phyloP scores from a whole-genome alignment of 2,797 vertebrate genomes.

The Myiotriccus ornatus region DNA sequence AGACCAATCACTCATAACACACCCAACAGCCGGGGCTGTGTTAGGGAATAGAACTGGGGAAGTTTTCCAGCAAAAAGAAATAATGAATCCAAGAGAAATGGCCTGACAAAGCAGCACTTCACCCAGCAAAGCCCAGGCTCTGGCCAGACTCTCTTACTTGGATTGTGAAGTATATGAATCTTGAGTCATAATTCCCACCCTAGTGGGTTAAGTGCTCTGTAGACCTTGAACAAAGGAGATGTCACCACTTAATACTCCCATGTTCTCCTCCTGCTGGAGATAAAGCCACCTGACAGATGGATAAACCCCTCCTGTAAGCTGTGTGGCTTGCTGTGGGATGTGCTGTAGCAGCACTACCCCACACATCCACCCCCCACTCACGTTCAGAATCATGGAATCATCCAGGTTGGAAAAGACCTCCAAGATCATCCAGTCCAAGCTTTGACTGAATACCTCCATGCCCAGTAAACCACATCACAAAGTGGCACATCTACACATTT shows the following conservation, averaged over 20 bases:
- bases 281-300: background rate
- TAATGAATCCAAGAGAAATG: background rate
- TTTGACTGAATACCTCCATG: background rate
- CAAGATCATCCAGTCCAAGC: background rate
- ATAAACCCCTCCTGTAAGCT: background rate
- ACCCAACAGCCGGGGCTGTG: background rate
- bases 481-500: background rate
- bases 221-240: background rate
- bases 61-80: background rate
- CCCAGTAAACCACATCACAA: background rate
- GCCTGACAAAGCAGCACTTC: background rate
- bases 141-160: background rate
- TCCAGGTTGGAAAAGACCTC: background rate
- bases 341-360: background rate
- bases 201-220: background rate
- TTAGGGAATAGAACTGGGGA: background rate
- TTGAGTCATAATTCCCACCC: background rate
- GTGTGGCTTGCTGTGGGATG: background rate
- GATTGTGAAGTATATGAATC: background rate
- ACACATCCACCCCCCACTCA: background rate
- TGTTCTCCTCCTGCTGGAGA: background rate
- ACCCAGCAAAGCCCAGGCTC: background rate
- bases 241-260: background rate
- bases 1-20: background rate
- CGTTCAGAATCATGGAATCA: background rate